phyloP scores from a whole-genome alignment of 2,113 vertebrate genomes.

The Butorides virescens region DNA sequence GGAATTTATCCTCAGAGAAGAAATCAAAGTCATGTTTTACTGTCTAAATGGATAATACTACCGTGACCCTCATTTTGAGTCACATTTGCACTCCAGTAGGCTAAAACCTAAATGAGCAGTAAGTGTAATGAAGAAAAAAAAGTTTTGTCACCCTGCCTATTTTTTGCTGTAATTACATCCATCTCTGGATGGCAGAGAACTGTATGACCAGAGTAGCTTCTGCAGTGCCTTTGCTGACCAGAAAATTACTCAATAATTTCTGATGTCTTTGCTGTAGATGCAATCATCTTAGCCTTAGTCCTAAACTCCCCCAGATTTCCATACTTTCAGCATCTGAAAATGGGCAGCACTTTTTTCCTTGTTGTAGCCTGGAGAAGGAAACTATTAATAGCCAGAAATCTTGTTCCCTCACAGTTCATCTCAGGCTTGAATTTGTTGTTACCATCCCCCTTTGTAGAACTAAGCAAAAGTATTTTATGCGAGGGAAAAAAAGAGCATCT shows the following conservation, averaged over 20 bases:
- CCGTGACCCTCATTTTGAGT: background rate
- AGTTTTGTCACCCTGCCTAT: background rate
- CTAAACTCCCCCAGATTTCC: background rate
- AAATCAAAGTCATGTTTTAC: background rate
- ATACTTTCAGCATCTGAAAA: background rate
- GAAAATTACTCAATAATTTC: background rate
- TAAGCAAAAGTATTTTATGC: accelerated
- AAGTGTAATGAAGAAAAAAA: background rate
- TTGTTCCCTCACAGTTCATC: background rate
- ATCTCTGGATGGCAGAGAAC: background rate
- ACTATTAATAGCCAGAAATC: background rate
- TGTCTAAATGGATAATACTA: background rate
- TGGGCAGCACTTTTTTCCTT: background rate
- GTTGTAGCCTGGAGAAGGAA: background rate
- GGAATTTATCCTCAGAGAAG: background rate
- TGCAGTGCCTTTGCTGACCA: background rate
- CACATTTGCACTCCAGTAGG: accelerated
- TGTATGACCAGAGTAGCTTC: background rate
- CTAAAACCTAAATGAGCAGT: background rate
- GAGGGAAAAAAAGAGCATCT: background rate
- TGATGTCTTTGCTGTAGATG: background rate
- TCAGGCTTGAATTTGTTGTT: background rate
- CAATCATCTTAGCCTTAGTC: background rate
- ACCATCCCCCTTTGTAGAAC: background rate
- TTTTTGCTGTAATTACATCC: background rate